Conservation (phyloP, 2,797 vertebrate species). For the Oreonectes daqikongensis region DNA sequence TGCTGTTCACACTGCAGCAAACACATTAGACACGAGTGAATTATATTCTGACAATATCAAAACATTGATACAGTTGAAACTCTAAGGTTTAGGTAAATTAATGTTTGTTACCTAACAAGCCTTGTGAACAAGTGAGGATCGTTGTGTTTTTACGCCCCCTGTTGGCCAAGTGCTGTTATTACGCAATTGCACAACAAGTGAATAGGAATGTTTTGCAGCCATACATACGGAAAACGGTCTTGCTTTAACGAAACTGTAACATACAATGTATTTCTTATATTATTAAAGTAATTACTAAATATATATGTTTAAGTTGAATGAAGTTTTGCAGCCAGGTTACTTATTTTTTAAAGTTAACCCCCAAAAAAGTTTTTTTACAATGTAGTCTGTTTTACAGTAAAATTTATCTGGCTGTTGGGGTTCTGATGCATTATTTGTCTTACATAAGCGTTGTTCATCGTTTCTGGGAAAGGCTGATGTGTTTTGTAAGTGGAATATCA, state of each 20-base stretch:
- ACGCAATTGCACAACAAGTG: neutral
- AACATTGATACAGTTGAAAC: constrained; percentile 33
- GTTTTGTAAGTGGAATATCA: constrained; percentile 31
- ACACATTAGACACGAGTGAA: neutral
- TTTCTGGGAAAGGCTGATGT: constrained; percentile 26
- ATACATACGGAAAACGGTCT: neutral
- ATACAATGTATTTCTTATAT: neutral
- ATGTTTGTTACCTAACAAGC: constrained; percentile 50
- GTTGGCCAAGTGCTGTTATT: constrained; percentile 11
- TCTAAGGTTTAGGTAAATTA: constrained; percentile 37
- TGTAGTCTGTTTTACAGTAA: neutral
- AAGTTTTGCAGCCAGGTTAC: neutral
- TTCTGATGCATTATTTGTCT: neutral
- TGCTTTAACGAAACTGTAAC: neutral
- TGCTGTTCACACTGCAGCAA: constrained; percentile 12
- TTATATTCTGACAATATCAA: constrained; percentile 37
- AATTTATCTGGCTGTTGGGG: neutral
- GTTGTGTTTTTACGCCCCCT: constrained; percentile 14
- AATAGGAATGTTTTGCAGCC: neutral
- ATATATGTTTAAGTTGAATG: neutral
- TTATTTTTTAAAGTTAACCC: neutral
- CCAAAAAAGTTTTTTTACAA: too few relatives aligned
- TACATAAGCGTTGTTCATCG: neutral
- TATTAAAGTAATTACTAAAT: neutral
- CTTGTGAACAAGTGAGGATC: constrained; percentile 12